phyloP scores from a whole-genome alignment of 2,113 vertebrate species.

The Mola mola region DNA sequence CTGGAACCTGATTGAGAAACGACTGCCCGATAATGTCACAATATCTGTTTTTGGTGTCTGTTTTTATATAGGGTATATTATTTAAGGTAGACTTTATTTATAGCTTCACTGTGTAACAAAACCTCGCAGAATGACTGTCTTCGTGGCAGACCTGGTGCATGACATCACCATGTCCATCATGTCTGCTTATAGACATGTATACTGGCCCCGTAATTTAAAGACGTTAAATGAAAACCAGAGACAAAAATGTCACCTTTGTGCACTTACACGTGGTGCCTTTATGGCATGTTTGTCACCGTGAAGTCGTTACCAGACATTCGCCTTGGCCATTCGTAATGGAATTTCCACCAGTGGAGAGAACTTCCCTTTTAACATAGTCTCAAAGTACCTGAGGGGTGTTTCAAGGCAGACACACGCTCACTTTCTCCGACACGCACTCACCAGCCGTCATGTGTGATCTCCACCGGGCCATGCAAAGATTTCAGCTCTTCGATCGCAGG shows the following conservation, averaged over 20 bases:
- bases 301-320: slow-evolving; percentile 31
- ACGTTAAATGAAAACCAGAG: slow-evolving; percentile 24
- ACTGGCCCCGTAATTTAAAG: too few relatives aligned
- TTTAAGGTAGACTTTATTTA: too few relatives aligned
- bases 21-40: too few relatives aligned
- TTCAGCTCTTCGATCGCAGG: slow-evolving; percentile 32
- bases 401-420: slow-evolving; percentile 34
- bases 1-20: too few relatives aligned
- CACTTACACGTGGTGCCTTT: slow-evolving; percentile 15
- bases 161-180: too few relatives aligned
- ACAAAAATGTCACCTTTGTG: slow-evolving; percentile 20
- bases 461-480: background rate
- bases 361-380: slow-evolving; percentile 22
- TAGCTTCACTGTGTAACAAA: too few relatives aligned
- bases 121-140: too few relatives aligned
- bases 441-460: background rate
- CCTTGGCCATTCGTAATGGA: slow-evolving; percentile 43
- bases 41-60: too few relatives aligned
- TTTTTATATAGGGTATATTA: too few relatives aligned
- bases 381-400: slow-evolving; percentile 30
- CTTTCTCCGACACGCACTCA: slow-evolving; percentile 4
- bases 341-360: slow-evolving; percentile 47
- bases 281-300: slow-evolving; percentile 6
- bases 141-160: too few relatives aligned
- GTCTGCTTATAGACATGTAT: too few relatives aligned